Evolutionary conservation across 2,113 vertebrate species (phyloP), one percentile per base, ranked within the genome.

Genomic region (Ondatra zibethicus): DNA sequence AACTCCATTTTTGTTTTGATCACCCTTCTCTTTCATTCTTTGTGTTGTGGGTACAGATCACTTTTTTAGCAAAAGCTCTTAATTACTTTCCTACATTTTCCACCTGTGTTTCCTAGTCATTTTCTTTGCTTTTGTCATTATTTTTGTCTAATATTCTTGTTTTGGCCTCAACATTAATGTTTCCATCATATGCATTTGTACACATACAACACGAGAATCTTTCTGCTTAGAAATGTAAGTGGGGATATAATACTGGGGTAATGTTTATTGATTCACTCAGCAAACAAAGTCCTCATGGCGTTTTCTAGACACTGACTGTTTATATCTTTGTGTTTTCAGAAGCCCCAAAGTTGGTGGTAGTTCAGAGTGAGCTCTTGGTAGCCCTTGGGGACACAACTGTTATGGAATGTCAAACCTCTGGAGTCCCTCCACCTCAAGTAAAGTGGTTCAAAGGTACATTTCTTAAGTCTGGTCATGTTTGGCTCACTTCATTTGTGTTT

Each of bases 381-480:
- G 99, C 99, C 93, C 98, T 99, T 76, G 99, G 99, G 98, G 99
- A 99, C 93, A 99, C 98, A 1, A 99, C 99, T 1, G 39, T 99
- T 39, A 98, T 99, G 99, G 99, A 99, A 97, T 99, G 99, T 92
- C 98, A 98, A 96, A 98, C 99, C 2, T 99, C 99, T 72, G 99
- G 99, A 77, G 92, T 99, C 86, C 99, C 99, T 66, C 97, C 97
- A n/a, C 99, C 99, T 0, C 98, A 99, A 13, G 98, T 99, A 90
- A 98, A 97, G 95, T 99, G 99, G 99, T 99, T 99, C 98, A 99
- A 99, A 99, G 99, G 99, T 99, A 98, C 55, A 29, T 63, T 96
- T 94, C 31, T 66, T 92, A 96, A 90, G 50, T 75, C 39, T 88
- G 42, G 55, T 90, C 33, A 16, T 80, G 19, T 96, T 76, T 92